These are phyloP conservation scores for Sebastes nivosus DNA, from an alignment of 2,797 vertebrate species.

Conservation along the genomic window DNA sequence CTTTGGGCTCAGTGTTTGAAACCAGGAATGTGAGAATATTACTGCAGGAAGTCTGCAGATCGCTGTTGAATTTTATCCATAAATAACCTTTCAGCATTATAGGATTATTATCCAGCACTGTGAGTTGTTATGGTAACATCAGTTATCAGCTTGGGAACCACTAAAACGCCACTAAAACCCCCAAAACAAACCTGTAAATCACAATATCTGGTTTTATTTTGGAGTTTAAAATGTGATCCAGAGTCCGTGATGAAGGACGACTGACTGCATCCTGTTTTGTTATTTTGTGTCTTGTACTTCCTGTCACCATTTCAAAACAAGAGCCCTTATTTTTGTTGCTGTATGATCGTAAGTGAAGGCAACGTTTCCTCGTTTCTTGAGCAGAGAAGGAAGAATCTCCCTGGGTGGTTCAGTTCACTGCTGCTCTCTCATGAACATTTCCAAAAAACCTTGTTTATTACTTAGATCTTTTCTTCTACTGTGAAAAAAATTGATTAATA, in stretches of 20 bases:
- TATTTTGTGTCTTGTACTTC: slow-evolving; percentile 18
- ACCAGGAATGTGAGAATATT: not conserved
- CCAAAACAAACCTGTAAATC: not conserved
- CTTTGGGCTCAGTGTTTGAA: not conserved
- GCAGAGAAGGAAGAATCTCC: not conserved
- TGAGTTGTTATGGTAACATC: not conserved
- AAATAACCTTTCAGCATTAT: not conserved
- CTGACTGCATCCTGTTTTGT: not conserved
- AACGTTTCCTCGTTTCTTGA: slow-evolving; percentile 61
- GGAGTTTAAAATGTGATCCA: not conserved
- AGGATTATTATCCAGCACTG: not conserved
- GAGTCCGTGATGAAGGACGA: not conserved
- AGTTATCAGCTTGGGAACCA: not conserved
- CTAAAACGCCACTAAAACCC: not conserved
- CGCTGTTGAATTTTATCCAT: not conserved
- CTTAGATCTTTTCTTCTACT: too few species aligned
- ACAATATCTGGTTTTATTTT: not conserved
- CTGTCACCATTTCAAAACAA: slow-evolving; percentile 47
- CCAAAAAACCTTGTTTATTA: too few species aligned
- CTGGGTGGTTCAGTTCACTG: not conserved
- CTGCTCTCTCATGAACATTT: not conserved
- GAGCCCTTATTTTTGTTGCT: slow-evolving; percentile 55
- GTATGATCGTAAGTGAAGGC: slow-evolving; percentile 76
- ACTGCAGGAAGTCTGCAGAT: not conserved
- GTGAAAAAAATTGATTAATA: too few species aligned